Percentiles rank a stretch among this genome's conserved stretches.
Evolutionary conservation across 2,113 vertebrate species (phyloP).

Genomic region (Lontra canadensis): DNA sequence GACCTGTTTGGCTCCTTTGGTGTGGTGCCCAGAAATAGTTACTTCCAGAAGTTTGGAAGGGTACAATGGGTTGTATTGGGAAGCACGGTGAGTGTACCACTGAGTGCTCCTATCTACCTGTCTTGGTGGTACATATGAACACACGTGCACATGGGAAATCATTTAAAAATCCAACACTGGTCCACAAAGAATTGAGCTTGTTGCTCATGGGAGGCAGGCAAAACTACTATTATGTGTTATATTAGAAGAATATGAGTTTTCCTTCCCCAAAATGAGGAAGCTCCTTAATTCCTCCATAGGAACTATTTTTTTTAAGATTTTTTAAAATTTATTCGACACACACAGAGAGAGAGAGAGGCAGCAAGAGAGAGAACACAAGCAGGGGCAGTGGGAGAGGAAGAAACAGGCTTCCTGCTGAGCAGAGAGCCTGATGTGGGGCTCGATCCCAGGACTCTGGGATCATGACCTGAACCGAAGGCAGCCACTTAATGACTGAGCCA

Average conservation of each 20-base stretch:
- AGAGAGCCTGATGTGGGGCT: no score
- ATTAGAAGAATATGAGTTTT: not conserved
- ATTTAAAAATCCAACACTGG: not conserved
- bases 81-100: no score
- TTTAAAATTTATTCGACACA: no score
- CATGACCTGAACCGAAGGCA: no score
- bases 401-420: no score
- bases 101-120: not conserved
- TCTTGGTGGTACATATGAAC: not conserved
- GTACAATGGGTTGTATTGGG: not conserved
- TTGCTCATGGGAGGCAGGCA: not conserved
- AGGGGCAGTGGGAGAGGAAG: no score
- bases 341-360: no score
- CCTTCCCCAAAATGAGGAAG: constrained; percentile 45
- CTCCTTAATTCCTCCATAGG: not conserved
- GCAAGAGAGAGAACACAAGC: no score
- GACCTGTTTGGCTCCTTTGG: not conserved
- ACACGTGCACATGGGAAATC: not conserved
- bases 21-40: not conserved
- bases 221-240: not conserved
- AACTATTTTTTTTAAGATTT: not conserved
- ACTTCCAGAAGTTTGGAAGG: not conserved
- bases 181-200: not conserved
- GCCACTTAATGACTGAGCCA: no score
- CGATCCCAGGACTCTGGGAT: no score